Base-by-base conservation (phyloP, 2,888 invertebrate species). In the Synanthedon vespiformis region DNA sequence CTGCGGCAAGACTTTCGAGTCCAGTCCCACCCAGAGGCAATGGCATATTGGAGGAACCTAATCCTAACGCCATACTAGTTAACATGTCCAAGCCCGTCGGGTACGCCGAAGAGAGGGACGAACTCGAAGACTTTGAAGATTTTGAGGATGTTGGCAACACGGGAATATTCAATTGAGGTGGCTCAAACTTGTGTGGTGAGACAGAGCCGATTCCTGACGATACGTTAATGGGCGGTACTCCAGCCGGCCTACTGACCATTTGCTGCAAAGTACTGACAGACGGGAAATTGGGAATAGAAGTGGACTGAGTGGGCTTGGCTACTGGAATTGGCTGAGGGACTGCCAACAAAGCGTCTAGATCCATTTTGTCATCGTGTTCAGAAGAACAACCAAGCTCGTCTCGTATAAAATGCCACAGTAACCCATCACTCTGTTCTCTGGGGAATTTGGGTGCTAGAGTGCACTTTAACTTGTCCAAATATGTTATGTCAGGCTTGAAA, bases 381-480 rank as follows among this genome's bases (percentile, higher is more conserved):
- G 86, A 86, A 1, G 88, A 79, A 62, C 93, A 93, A 44, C 93
- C 93, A 51, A 95, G 80, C 66, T 93, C 90, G 57, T 93, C 93
- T 52, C 92, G 90, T 54, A 95, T 92, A 67, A 92, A 93, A 65
- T 92, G 92, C 95, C 95, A 95, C 44, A 95, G 79, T 4, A 91
- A 88, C 3, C 92, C 92, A 67, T 93, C 94, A 59, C 91, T 92
- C 67, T 93, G 91, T 65, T 95, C 95, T 40, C 93, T 88, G 0
- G 95, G 95, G 68, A 95, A 93, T 75, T 95, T 95, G 0, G 94
- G 92, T 40, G 92, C 91, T 49, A 95, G 73, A 0, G 95, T 93
- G 58, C 90, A 92, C 80, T 95, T 95, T 52, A 97, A 75, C 77
- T 96, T 96, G 64, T 97, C 96, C 53, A 96, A 89, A 72, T 92